Evolutionary conservation across 2,888 invertebrate genomes (phyloP), one percentile per base, ranked within the genome.

Genomic region (Limenitis camilla): DNA sequence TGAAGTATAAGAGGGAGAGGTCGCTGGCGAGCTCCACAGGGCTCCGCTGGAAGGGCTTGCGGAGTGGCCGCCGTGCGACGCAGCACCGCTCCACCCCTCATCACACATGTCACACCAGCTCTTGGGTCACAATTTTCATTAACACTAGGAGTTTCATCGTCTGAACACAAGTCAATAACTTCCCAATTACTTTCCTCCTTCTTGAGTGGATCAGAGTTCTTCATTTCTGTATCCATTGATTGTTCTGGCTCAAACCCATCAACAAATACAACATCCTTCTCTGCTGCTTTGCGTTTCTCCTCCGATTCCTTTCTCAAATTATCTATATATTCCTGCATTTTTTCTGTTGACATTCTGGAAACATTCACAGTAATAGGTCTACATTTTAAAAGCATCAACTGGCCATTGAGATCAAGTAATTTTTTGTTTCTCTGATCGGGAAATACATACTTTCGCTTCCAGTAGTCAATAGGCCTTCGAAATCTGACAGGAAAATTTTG

Each of bases 131-230:
- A 81, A 61, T 86, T 86, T 62, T 86, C 85, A 59, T 85, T 85
- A 6, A 71, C 80, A 67, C 72, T 73, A 39, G 74, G 63, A 61
- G 69, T 71, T 56, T 92, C 92, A 62, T 92, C 92, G 53, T 92
- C 92, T 1, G 92, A 92, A 73, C 92, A 92, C 68, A 92, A 85
- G 71, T 92, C 91, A 63, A 92, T 92, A 70, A 90, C 89, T 67
- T 90, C 89, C 78, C 82, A 81, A n/a, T 79, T 82, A 62, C 65
- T 68, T 41, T 81, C 81, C 30, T 63, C 56, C 50, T 77, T 68
- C 56, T 78, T 78, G 49, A 85, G 63, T 5, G 84, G 82, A 59
- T 85, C 84, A 45, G 66, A 60, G 58, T 58, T 64, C 53, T 72
- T 74, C 40, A 67, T 62, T 32, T 83, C 82, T 2, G 59, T 57